Conservation (phyloP, 2,113 vertebrate species). For the Muntiacus muntjak region DNA sequence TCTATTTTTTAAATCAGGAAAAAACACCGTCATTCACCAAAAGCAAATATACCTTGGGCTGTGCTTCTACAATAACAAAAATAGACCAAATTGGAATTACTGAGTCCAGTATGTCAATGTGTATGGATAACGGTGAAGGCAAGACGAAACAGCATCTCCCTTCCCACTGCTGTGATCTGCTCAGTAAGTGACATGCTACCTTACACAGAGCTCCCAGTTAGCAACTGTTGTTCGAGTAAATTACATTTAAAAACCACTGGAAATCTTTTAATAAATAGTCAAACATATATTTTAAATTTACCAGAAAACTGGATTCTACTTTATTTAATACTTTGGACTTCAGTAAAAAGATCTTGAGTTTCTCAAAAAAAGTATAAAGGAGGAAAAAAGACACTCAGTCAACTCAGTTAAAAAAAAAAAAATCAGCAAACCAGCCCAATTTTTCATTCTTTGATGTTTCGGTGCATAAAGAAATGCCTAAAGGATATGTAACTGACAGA, state of each 20-base stretch:
- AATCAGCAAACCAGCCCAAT: not conserved
- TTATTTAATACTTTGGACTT: not conserved
- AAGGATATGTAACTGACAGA: not conserved
- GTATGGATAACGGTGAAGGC: not conserved
- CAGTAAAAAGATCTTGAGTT: not conserved
- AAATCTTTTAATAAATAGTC: not conserved
- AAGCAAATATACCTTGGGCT: not conserved
- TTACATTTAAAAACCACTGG: not conserved
- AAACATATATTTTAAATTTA: not conserved
- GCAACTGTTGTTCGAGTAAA: not conserved
- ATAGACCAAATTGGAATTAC: not conserved
- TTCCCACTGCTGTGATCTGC: not conserved
- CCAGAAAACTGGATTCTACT: not conserved
- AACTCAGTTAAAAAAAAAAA: not conserved
- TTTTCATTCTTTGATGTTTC: not conserved
- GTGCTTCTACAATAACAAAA: not conserved
- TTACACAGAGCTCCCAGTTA: not conserved
- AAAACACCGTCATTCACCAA: not conserved
- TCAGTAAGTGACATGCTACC: not conserved
- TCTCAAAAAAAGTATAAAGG: not conserved
- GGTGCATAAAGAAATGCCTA: not conserved
- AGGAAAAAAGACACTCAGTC: not conserved
- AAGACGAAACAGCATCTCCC: not conserved
- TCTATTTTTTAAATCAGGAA: not conserved
- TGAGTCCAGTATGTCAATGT: not conserved